These are phyloP conservation scores for Phaethon lepturus DNA, from an alignment of 2,113 vertebrate species.

Conservation along the genomic window DNA sequence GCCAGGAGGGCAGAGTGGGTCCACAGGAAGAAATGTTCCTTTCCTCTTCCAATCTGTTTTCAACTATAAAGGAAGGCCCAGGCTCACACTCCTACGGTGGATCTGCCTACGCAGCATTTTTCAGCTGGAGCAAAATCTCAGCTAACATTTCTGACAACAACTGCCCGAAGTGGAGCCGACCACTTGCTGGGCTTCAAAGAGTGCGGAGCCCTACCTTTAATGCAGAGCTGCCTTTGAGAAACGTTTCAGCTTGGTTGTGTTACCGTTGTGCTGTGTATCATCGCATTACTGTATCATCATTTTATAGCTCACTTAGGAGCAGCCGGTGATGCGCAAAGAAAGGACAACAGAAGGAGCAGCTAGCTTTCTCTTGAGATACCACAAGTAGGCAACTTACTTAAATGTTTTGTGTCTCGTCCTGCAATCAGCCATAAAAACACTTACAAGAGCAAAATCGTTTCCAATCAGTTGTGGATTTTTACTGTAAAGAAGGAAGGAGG, in stretches of 20 bases:
- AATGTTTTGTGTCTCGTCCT: not conserved
- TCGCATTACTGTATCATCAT: not conserved
- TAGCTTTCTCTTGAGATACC: not conserved
- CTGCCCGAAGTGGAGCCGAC: not conserved
- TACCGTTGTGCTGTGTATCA: not conserved
- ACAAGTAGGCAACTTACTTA: not conserved
- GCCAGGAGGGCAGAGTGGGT: conserved; percentile 74
- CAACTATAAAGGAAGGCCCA: conserved; percentile 66
- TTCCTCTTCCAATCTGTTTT: conserved; percentile 80
- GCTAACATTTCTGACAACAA: conserved; percentile 22
- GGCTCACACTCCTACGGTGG: not conserved
- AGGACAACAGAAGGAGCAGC: not conserved
- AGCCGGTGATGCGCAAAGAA: not conserved
- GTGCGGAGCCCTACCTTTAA: not conserved
- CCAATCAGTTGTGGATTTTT: not conserved
- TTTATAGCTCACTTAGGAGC: not conserved
- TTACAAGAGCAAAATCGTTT: not conserved
- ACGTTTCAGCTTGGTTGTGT: not conserved
- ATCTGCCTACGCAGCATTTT: conserved; percentile 74
- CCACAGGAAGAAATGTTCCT: conserved; percentile 82
- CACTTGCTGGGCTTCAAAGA: not conserved
- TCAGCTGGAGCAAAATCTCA: not conserved
- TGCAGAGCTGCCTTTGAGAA: not conserved
- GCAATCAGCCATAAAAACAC: not conserved
- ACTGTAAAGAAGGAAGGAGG: not conserved